Percentiles rank a stretch among this genome's conserved stretches.
These are phyloP conservation scores for Ianthella basta DNA, from an alignment of 37 sponge, comb jelly and placozoan genomes.

Conservation along the genomic window DNA sequence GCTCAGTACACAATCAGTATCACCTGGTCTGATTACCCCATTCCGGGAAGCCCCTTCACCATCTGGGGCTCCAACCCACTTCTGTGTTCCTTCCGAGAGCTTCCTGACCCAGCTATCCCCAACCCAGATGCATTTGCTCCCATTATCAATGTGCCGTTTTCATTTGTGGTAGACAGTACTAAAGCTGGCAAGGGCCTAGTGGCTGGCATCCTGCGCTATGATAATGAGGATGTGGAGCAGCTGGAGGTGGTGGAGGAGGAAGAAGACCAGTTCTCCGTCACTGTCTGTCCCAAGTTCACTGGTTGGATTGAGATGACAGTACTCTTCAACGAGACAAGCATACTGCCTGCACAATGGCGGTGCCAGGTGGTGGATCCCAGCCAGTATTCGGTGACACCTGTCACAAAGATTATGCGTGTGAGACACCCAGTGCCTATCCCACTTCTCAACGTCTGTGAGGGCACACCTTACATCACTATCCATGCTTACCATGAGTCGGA, in stretches of 20 bases:
- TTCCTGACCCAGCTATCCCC: constrained; percentile 29
- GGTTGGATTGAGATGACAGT: constrained; percentile 62
- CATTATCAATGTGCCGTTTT: constrained; percentile 1
- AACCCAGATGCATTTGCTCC: constrained; percentile 24
- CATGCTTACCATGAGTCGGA: constrained; percentile 44
- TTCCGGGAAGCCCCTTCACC: constrained; percentile 61
- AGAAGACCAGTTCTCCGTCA: not conserved
- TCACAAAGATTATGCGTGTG: not conserved
- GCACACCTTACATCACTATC: constrained; percentile 41
- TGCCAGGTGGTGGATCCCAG: constrained; percentile 26
- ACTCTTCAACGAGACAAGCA: constrained; percentile 32
- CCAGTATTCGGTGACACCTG: constrained; percentile 6
- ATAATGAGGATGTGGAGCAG: constrained; percentile 29
- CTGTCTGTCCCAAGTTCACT: constrained; percentile 39
- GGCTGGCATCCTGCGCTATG: constrained; percentile 17
- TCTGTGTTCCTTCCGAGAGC: constrained; percentile 14
- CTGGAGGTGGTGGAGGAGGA: constrained; percentile 22
- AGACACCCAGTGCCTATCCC: constrained; percentile 2
- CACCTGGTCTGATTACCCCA: constrained; percentile 51
- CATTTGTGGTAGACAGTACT: constrained; percentile 24
- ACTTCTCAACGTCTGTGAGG: constrained; percentile 25
- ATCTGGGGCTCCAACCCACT: constrained; percentile 42
- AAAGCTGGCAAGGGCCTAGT: constrained; percentile 38
- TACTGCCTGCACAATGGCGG: constrained; percentile 26
- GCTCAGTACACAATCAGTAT: constrained; percentile 55